Evolutionary conservation across 2,888 invertebrate genomes (phyloP), one percentile per base, ranked within the genome.

Genomic region (Drosophila ezoana): DNA sequence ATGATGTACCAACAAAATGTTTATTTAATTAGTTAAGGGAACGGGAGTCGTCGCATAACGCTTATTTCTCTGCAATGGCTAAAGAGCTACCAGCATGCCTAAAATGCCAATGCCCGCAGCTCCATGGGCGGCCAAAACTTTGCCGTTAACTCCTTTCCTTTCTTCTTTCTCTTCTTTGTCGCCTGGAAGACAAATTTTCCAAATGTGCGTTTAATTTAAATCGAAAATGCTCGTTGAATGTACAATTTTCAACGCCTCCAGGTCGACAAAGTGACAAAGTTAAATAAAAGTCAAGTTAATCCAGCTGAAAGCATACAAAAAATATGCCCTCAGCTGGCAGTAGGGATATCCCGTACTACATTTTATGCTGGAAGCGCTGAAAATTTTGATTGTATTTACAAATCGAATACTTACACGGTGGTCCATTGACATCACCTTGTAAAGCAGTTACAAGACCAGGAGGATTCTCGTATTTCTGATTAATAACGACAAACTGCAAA

Each of bases 381-480:
- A 70, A 54, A 51, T 62, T 32, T 40, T 13, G 8, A 35, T 3
- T 10, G 1, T 28, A 11, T 13, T 35, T 1, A 23, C 5, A 5
- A 23, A 23, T 23, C 4, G 4, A 23, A 2, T 47, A 77, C 84
- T 77, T 62, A 81, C 85, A 18, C 13, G 28, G 2, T 1, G 70
- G 47, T 18, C 73, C 76, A 13, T 52, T 16, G 0, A 51, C 16
- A 51, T 72, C 33, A 3, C 79, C 84, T 57, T 73, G 79, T 1
- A 67, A 4, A 0, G 90, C 90, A 0, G 64, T 32, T 11, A 87
- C 35, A 1, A 80, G 61, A 0, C 60, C 83, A 1, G 69, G 57
- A 10, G 87, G 85, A n/a, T 64, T 65, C 32, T 65, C 66, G 44
- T 83, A 87, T 61, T 82, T 84, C 38, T 90, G 80, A 73, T 90